These are phyloP conservation scores for Drosophila conformis DNA, from an alignment of 2,888 invertebrate genomes.

Conservation along the genomic window DNA sequence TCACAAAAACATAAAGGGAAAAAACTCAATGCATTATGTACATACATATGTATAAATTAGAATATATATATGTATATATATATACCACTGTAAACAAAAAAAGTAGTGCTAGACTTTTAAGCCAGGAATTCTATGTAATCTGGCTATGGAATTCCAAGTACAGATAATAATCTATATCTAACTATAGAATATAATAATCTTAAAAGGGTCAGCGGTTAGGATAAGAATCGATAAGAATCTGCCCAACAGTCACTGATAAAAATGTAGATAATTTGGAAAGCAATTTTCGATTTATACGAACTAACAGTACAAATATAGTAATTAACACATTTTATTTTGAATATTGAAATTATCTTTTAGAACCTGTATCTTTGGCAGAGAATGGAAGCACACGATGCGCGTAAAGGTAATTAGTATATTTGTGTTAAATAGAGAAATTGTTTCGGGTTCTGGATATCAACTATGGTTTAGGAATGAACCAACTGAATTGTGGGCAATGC, in stretches of 20 bases:
- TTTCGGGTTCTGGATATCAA: not conserved
- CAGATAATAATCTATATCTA: not conserved
- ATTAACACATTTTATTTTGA: not conserved
- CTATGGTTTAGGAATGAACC: not conserved
- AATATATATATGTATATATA: not conserved
- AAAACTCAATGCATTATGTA: not conserved
- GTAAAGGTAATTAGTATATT: not conserved
- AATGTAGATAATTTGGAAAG: not conserved
- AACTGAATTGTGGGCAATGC: not conserved
- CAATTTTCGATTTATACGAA: not conserved
- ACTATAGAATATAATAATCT: not conserved
- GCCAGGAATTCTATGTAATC: not conserved
- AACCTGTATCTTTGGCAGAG: not conserved
- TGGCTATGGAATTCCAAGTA: not conserved
- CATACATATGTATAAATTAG: not conserved
- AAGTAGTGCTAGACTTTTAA: not conserved
- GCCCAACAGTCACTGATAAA: not conserved
- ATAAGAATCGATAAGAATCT: not conserved
- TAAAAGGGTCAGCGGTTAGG: not conserved
- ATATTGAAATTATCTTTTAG: not conserved
- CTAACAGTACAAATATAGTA: not conserved
- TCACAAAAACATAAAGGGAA: slow-evolving; percentile 39
- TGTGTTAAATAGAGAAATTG: not conserved
- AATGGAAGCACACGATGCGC: not conserved
- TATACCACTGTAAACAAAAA: not conserved